Base-by-base conservation (phyloP, 2,888 invertebrate genomes). In the Oxycera nigricornis region DNA sequence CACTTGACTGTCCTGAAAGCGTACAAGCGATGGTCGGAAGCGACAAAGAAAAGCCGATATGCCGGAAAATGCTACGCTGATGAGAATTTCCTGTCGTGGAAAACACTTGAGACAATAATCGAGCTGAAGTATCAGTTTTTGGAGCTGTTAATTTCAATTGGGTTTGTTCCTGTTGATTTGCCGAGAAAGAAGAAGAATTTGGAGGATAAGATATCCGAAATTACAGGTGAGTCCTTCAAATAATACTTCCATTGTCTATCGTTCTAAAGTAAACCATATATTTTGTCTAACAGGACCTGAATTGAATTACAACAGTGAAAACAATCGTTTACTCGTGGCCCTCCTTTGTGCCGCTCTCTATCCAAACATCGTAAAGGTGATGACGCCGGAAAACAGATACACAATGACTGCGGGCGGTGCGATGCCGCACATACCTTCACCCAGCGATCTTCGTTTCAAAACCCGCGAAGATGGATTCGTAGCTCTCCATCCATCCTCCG, bases 301-400 rank as follows among this genome's bases (percentile, higher is more conserved):
- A 87, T 86, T 93, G 35, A 94, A 94, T 81, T 85, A 86, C 7
- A 92, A 94, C 79, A 91, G 92, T 2, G 91, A 91, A 3, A 94
- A 94, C 79, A 89, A 90, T 75, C 89, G 90, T 74, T 83, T 94
- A n/a, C 82, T 94, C 22, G 89, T 92, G 68, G 96, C 96, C 0
- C 91, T 97, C 28, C 87, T 98, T 55, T 94, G 95, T 82, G 96
- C 96, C 1, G 96, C 97, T 0, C 87, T 96, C 22, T 98, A 97
- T 85, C 98, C 98, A 0, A 96, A 96, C 82, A 90, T 98, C 35
- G 93, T 95, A 0, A 92, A 94, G 86, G 91, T 85, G 0, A 85
- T 93, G 65, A 93, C 92, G 0, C 94, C 94, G 0, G 92, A 92
- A 79, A 92, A 93, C 81, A 91, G 91, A 0, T 94, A 90, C 82